A percentile compares a stretch with the other conserved stretches of the same genome.
Evolutionary conservation across 2,888 invertebrate species (phyloP).

Genomic region (Erynnis tages): DNA sequence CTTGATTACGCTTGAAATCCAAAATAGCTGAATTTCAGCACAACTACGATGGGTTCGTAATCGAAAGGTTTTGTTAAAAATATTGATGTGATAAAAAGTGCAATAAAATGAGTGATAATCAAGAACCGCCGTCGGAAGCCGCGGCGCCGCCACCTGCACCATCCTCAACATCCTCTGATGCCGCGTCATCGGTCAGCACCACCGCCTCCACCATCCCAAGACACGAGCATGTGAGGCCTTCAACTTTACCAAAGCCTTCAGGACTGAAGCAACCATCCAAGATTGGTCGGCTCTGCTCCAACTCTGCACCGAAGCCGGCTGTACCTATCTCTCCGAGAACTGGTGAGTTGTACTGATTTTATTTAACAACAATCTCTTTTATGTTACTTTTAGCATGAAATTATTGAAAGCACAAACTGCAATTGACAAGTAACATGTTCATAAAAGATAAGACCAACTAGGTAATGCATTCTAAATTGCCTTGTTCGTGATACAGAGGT

Average conservation of each 20-base stretch:
- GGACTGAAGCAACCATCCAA: slow-evolving; percentile 84
- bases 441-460: not conserved
- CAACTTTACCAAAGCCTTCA: slow-evolving; percentile 79
- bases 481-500: slow-evolving; percentile 30
- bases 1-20: slow-evolving; percentile 31
- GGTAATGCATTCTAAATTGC: slow-evolving; percentile 19
- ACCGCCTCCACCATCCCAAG: slow-evolving; percentile 43
- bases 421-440: slow-evolving; percentile 51
- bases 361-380: slow-evolving; percentile 1
- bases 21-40: slow-evolving; percentile 30
- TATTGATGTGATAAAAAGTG: slow-evolving; percentile 48
- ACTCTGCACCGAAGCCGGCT: slow-evolving; percentile 84
- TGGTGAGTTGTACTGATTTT: slow-evolving; percentile 55
- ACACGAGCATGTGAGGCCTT: slow-evolving; percentile 55
- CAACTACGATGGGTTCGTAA: slow-evolving; percentile 36
- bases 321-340: slow-evolving; percentile 82
- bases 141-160: slow-evolving; percentile 47
- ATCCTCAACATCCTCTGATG: slow-evolving; percentile 61
- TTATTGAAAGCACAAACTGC: slow-evolving; percentile 55
- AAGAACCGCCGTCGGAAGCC: slow-evolving; percentile 50
- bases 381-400: slow-evolving; percentile 6
- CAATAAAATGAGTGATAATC: slow-evolving; percentile 66
- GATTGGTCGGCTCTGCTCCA: slow-evolving; percentile 85
- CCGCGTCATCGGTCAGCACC: slow-evolving; percentile 55
- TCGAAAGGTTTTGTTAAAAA: slow-evolving; percentile 1